Percentiles rank a stretch among this genome's conserved stretches.
phyloP scores from a whole-genome alignment of 2,797 vertebrate species.

The Rallus crepitans region DNA sequence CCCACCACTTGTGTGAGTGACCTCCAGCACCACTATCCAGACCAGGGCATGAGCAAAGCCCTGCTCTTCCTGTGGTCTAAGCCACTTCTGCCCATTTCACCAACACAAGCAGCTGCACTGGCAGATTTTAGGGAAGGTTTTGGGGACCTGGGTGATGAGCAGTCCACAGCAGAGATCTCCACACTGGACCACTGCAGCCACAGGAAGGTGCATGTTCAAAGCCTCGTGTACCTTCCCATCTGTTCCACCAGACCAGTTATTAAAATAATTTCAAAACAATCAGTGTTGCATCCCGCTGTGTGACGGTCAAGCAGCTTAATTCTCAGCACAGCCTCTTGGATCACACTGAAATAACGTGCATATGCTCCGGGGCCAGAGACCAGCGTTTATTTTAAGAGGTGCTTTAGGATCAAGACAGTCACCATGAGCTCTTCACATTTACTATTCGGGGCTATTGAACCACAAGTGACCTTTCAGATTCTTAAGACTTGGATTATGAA shows the following conservation, averaged over 20 bases:
- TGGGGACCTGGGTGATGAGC: neutral
- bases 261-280: neutral
- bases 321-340: neutral
- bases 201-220: neutral
- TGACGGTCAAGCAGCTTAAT: neutral
- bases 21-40: neutral
- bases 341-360: neutral
- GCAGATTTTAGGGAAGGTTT: neutral
- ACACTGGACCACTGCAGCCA: neutral
- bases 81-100: neutral
- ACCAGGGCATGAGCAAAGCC: neutral
- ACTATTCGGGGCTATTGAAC: conserved; percentile 52
- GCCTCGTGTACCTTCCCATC: neutral
- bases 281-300: neutral
- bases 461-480: conserved; percentile 61
- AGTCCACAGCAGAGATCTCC: neutral
- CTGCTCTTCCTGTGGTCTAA: neutral
- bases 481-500: conserved; percentile 66
- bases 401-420: conserved; percentile 52
- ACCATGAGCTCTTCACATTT: conserved; percentile 22
- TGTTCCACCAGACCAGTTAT: neutral
- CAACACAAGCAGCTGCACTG: neutral
- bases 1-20: neutral
- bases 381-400: conserved; percentile 18
- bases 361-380: conserved; percentile 20